Evolutionary conservation across 2,888 invertebrate genomes (phyloP).

Genomic region (Catocala fraxini): DNA sequence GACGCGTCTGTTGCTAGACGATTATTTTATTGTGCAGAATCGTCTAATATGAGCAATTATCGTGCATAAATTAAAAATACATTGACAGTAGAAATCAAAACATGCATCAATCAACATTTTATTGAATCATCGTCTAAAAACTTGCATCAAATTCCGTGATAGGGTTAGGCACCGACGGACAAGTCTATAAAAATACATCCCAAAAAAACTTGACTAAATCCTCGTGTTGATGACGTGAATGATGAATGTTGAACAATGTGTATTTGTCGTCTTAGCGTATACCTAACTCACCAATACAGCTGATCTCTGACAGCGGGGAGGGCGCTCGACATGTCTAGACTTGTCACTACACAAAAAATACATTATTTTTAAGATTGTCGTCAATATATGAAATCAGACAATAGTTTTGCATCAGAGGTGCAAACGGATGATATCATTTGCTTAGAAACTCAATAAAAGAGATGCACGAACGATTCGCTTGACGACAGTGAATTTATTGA

Average conservation of each 20-base stretch:
- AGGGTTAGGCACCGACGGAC: conserved; percentile 65
- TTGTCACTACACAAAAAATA: conserved; percentile 58
- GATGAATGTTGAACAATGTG: conserved; percentile 79
- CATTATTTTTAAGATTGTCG: conserved; percentile 54
- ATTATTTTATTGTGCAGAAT: conserved; percentile 50
- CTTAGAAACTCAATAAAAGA: conserved; percentile 61
- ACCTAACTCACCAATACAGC: conserved; percentile 62
- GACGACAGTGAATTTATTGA: conserved; percentile 53
- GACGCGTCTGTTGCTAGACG: conserved; percentile 35
- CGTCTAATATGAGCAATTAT: conserved; percentile 52
- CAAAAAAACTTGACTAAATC: conserved; percentile 69
- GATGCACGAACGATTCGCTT: conserved; percentile 51
- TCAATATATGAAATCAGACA: conserved; percentile 44
- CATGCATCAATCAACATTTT: conserved; percentile 55
- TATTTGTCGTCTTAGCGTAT: conserved; percentile 74
- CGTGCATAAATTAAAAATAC: conserved; percentile 54
- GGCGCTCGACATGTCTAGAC: conserved; percentile 71
- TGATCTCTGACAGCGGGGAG: conserved; percentile 67
- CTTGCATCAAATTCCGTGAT: conserved; percentile 64
- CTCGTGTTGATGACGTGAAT: conserved; percentile 73
- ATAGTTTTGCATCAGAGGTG: conserved; percentile 45
- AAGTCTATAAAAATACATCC: conserved; percentile 68
- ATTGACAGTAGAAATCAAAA: conserved; percentile 56
- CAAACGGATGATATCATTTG: conserved; percentile 71
- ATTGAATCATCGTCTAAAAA: conserved; percentile 72